Evolutionary conservation across 1,140 invertebrate genomes (phyloP).

Genomic region (Asbolus verrucosus): DNA sequence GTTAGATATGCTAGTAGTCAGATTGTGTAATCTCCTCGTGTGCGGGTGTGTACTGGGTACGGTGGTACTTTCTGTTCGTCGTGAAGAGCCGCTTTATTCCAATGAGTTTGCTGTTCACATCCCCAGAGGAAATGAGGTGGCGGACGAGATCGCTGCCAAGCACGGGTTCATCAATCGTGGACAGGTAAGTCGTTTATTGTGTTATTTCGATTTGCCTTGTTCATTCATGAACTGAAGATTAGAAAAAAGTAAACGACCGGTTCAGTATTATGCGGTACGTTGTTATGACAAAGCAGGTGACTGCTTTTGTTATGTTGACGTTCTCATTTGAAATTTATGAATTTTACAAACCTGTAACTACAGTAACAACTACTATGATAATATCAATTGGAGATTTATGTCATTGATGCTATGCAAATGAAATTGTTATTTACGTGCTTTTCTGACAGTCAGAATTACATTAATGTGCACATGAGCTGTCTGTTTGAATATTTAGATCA

Average conservation of each 20-base stretch:
- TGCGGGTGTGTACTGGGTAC: conserved; percentile 36
- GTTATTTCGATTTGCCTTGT: too few relatives aligned
- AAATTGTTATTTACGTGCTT: conserved; percentile 15
- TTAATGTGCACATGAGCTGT: conserved; percentile 19
- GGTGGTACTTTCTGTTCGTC: conserved; percentile 34
- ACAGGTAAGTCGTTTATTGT: conserved; percentile 71
- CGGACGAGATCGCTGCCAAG: conserved; percentile 73
- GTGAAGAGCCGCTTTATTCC: conserved; percentile 70
- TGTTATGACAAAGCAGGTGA: too few relatives aligned
- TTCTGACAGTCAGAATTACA: conserved; percentile 15
- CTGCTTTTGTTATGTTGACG: too few relatives aligned
- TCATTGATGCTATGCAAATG: conserved; percentile 19
- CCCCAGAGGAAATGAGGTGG: conserved; percentile 71
- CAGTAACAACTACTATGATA: too few relatives aligned
- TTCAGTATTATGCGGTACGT: too few relatives aligned
- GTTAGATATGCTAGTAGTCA: conserved; percentile 39
- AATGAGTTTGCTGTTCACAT: conserved; percentile 86
- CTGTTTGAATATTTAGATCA: conserved; percentile 33
- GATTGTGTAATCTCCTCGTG: conserved; percentile 33
- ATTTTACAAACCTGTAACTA: too few relatives aligned
- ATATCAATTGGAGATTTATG: conserved; percentile 32
- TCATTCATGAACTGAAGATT: too few relatives aligned
- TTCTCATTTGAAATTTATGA: too few relatives aligned
- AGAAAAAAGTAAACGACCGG: too few relatives aligned
- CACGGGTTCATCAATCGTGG: conserved; percentile 80